A percentile compares a stretch with the other conserved stretches of the same genome.
phyloP scores from a whole-genome alignment of 2,888 invertebrate species.

The Dicranocentrus wangi region DNA sequence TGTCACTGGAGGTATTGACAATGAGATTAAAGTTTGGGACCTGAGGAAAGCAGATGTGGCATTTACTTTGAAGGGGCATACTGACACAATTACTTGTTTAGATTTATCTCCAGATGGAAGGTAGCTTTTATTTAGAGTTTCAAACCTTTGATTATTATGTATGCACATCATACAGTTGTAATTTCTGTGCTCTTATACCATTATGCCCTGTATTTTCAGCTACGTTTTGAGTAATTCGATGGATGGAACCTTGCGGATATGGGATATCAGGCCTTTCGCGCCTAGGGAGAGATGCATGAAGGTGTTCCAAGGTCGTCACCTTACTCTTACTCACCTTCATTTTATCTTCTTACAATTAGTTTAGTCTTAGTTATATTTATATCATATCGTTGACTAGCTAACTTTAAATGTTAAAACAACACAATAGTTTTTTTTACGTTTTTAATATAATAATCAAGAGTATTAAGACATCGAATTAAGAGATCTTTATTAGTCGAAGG shows the following conservation, averaged over 20 bases:
- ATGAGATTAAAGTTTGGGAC: constrained; percentile 97
- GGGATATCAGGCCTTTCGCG: constrained; percentile 97
- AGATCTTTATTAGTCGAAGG: too few relatives aligned
- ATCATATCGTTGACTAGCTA: not conserved
- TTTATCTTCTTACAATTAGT: too few relatives aligned
- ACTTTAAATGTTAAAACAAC: too few relatives aligned
- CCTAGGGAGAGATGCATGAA: constrained; percentile 94
- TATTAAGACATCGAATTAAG: too few relatives aligned
- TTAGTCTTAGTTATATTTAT: not conserved
- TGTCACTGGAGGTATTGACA: constrained; percentile 96
- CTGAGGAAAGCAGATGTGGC: constrained; percentile 89
- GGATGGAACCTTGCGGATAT: constrained; percentile 95
- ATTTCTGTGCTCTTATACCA: too few relatives aligned
- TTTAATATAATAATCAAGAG: too few relatives aligned
- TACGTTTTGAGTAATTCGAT: constrained; percentile 94
- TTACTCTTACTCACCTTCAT: not conserved
- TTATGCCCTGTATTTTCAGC: constrained; percentile 35
- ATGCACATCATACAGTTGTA: too few relatives aligned
- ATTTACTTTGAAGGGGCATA: constrained; percentile 92
- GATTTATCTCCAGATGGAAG: constrained; percentile 89
- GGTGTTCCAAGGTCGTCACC: constrained; percentile 77
- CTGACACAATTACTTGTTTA: constrained; percentile 94
- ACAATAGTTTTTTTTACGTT: too few relatives aligned
- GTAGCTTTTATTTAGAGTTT: constrained; percentile 19
- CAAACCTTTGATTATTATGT: not conserved